Conservation (phyloP, 1,140 invertebrate species). For the Nasonia vitripennis region DNA sequence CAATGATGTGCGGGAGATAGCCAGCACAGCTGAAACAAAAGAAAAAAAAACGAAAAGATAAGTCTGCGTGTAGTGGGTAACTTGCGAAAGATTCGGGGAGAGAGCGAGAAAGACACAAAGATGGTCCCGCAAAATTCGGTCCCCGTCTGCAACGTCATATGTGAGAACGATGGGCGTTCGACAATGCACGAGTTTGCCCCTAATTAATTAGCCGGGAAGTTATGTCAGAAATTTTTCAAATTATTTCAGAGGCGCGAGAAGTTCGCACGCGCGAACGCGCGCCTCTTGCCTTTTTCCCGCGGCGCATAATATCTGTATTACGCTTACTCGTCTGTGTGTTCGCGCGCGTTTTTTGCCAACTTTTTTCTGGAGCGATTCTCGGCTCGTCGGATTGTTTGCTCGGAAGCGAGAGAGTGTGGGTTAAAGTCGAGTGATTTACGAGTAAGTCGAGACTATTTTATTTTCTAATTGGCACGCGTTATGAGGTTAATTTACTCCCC, state of each 20-base stretch:
- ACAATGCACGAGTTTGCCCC: constrained; percentile 39
- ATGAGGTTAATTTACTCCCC: too few species aligned
- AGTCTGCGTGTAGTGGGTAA: not conserved
- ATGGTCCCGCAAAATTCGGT: constrained; percentile 24
- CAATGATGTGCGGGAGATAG: constrained; percentile 65
- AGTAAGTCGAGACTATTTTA: not conserved
- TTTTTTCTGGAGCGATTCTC: not conserved
- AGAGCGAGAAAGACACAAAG: constrained; percentile 4
- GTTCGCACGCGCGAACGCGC: constrained; percentile 60
- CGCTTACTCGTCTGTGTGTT: not conserved
- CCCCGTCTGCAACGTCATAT: not conserved
- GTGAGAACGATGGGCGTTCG: not conserved
- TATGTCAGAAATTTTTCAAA: constrained; percentile 72
- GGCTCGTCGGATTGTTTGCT: not conserved
- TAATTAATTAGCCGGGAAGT: constrained; percentile 73
- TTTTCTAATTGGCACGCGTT: not conserved
- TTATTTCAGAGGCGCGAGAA: constrained; percentile 61
- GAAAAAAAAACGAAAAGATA: constrained; percentile 48
- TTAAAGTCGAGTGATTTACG: not conserved
- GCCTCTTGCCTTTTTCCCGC: constrained; percentile 10
- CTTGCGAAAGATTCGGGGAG: constrained; percentile 31
- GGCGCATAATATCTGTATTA: constrained; percentile 46
- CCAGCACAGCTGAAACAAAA: constrained; percentile 71
- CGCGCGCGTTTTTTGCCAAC: not conserved
- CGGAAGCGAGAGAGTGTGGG: not conserved